Evolutionary conservation across 2,888 invertebrate genomes (phyloP), one percentile per base, ranked within the genome.

Genomic region (Alloplasta piceator): DNA sequence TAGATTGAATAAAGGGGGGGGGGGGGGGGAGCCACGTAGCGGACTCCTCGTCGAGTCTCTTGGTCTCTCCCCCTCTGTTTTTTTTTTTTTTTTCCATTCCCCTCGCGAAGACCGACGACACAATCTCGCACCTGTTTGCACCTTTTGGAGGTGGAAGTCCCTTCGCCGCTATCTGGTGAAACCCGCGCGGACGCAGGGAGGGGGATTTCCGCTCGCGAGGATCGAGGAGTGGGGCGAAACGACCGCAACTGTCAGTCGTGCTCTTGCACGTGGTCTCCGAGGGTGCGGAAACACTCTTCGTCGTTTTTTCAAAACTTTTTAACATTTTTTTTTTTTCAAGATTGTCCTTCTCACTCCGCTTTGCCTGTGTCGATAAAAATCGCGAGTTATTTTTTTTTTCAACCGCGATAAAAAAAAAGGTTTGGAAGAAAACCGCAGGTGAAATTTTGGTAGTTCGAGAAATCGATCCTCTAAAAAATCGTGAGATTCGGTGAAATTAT

Each of bases 61-160:
- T 26, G 26, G 0, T 12, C 52, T 52, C 52, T 52, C 52, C 6
- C 43, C 14, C n/a, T 52, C 52, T 14, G 26, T 12, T 16, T 41
- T 78, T 83, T 81, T 78, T 48, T 71, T 77, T 71, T 48, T 55
- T 12, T 4, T 26, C 50, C 12, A 16, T 14, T 36, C 41, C 26
- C 61, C 43, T 61, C 60, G 16, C 43, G 36, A n/a, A 38, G 52
- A 50, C 38, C 56, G 48, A 74, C 75, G 79, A 80, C 50, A 77
- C 58, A 77, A 74, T 73, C 82, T 83, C 78, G 85, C 86, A 88
- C 85, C 86, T 87, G 86, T 86, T 87, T 75, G 84, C 82, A 75
- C 85, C 81, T 81, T 73, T 74, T 73, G 78, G 80, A 77, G 72
- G 56, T 63, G 68, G 72, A 56, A 36, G 16, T 74, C 63, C 67